These are phyloP conservation scores for Exephanes ischioxanthus DNA, from an alignment of 2,888 invertebrate genomes.

Conservation along the genomic window DNA sequence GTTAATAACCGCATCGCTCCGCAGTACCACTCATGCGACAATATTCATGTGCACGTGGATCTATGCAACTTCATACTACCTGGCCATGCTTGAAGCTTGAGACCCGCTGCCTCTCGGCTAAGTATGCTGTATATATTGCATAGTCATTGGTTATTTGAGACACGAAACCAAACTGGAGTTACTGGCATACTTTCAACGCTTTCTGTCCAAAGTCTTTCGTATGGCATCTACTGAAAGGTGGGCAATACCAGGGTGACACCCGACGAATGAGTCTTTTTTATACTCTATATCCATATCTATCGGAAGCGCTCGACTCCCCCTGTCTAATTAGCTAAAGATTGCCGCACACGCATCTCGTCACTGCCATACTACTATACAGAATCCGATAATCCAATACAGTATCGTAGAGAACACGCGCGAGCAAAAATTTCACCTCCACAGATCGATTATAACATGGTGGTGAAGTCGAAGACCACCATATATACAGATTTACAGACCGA, in stretches of 20 bases:
- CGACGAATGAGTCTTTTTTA: background rate
- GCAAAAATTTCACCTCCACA: background rate
- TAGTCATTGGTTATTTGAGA: slow-evolving; percentile 5
- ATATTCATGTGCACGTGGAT: slow-evolving; percentile 16
- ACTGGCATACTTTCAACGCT: background rate
- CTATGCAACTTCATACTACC: background rate
- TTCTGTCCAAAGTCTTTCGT: background rate
- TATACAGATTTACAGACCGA: no score
- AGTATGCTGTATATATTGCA: background rate
- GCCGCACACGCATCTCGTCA: slow-evolving; percentile 17
- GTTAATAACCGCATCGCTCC: slow-evolving; percentile 70
- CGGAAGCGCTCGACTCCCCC: background rate
- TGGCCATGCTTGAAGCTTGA: slow-evolving; percentile 16
- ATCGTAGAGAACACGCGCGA: no score
- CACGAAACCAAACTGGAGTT: background rate
- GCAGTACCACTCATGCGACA: slow-evolving; percentile 64
- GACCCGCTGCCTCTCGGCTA: slow-evolving; percentile 26
- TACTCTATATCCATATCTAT: background rate
- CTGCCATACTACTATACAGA: no score
- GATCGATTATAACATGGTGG: slow-evolving; percentile 28
- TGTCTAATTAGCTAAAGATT: slow-evolving; percentile 74
- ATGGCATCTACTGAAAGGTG: slow-evolving; percentile 22
- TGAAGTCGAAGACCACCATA: slow-evolving; percentile 38
- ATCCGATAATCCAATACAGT: no score
- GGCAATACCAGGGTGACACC: background rate